Evolutionary conservation across 2,888 invertebrate species (phyloP), one percentile per base, ranked within the genome.

Genomic region (Lysandra coridon): DNA sequence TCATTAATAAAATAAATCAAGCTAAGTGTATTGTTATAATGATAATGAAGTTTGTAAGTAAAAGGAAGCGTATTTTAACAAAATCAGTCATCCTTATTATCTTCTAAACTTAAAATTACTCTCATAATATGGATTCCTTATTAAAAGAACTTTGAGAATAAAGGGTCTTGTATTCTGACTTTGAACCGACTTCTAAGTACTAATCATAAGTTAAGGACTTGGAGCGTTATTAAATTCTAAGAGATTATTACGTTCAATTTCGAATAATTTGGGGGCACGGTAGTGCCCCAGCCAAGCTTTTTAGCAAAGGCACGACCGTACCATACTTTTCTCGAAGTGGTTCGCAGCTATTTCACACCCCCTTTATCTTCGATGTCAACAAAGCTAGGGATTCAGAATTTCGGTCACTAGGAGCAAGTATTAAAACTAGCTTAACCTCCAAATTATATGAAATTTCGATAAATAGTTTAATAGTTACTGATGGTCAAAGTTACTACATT

Each of bases 1-100:
- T 49, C 1, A 53, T 53, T 14, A 14, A 53, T 12, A 12, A 53
- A 53, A 53, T 53, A 49, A 53, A 49, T 49, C 2, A 53, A 14
- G 53, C 44, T 44, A 44, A 44, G 44, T 10, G 53, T 14, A 40
- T 40, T 1, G 40, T 40, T 40, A 73, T 78, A 62, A 62, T 23
- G 33, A 60, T 40, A 53, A 53, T 44, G 37, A 3, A 2, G 4
- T 53, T 4, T 2, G 17, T 74, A 33, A 74, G n/a, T 74, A 37
- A 74, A 44, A 74, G 23, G n/a, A 75, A 44, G 75, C 49, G 49
- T 37, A 62, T 53, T 74, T 17, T 53, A 78, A 76, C 30, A 53
- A 76, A 53, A 69, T 69, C 33, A 69, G 30, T 69, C 69, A 33
- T 69, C 69, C 33, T 37, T 69, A 69, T 69, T 37, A 69, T 69